Evolutionary conservation across 2,113 vertebrate genomes (phyloP).

Genomic region (Proterorhinus semilunaris): DNA sequence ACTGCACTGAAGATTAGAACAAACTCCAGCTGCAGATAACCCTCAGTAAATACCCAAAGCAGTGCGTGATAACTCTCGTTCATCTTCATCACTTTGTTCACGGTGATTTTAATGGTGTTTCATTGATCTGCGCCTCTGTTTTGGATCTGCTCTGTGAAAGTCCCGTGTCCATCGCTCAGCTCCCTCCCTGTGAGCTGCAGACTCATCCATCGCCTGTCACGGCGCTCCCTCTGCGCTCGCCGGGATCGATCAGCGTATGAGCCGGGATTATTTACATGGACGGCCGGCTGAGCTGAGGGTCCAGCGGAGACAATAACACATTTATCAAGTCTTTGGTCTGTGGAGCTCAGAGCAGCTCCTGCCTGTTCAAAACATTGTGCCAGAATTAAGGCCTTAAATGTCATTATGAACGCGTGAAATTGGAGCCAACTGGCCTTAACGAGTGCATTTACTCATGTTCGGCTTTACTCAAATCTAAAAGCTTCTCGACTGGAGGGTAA

Average conservation of each 20-base stretch:
- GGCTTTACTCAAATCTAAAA: too few species aligned
- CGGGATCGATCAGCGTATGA: background rate
- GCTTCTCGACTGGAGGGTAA: too few species aligned
- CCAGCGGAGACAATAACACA: background rate
- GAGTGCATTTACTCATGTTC: too few species aligned
- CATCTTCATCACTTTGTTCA: conserved; percentile 1
- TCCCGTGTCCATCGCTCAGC: background rate
- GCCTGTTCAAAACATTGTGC: too few species aligned
- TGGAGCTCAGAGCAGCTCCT: background rate
- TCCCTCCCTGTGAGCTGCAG: background rate
- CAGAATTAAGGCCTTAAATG: too few species aligned
- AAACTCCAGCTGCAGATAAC: too few species aligned
- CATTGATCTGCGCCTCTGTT: conserved; percentile 1
- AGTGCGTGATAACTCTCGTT: background rate
- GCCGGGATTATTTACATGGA: background rate
- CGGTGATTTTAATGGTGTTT: background rate
- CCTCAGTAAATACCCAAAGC: background rate
- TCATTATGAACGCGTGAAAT: too few species aligned
- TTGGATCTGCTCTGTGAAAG: background rate
- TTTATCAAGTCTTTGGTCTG: background rate
- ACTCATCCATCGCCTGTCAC: conserved; percentile 6
- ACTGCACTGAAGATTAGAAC: too few species aligned
- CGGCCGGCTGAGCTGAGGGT: background rate
- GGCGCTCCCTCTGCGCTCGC: background rate
- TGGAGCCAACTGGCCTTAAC: too few species aligned